Percentiles rank a stretch among this genome's conserved stretches.
Conservation (phyloP, 2,797 vertebrate species). For the Acanthurus tractus region DNA sequence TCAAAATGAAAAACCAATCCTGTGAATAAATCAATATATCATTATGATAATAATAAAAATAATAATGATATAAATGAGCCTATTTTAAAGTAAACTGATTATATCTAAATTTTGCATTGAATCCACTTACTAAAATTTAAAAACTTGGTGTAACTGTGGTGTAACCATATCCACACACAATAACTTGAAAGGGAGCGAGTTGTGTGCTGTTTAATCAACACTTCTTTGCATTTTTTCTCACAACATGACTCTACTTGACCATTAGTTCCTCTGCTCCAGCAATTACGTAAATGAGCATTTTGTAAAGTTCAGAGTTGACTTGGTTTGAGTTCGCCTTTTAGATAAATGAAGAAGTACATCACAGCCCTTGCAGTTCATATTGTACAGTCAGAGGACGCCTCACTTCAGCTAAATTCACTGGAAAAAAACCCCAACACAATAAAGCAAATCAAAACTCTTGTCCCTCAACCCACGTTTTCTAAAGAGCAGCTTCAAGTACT, state of each 20-base stretch:
- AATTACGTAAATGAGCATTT: not conserved
- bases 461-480: slow-evolving; percentile 13
- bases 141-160: not conserved
- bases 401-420: not conserved
- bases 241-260: not conserved
- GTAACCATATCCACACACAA: not conserved
- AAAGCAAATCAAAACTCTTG: not conserved
- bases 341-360: slow-evolving; percentile 30
- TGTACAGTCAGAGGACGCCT: not conserved
- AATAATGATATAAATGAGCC: no score
- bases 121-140: not conserved
- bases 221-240: not conserved
- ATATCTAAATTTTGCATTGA: no score
- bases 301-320: not conserved
- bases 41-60: no score
- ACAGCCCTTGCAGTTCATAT: slow-evolving; percentile 1
- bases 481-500: slow-evolving; percentile 32
- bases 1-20: no score
- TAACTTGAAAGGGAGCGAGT: not conserved
- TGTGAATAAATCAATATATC: no score
- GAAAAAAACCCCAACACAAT: not conserved
- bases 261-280: not conserved
- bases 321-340: not conserved
- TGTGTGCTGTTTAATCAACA: not conserved
- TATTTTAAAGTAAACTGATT: no score